phyloP scores from a whole-genome alignment of 2,888 invertebrate species.

The Sphaerophoria rueppellii region DNA sequence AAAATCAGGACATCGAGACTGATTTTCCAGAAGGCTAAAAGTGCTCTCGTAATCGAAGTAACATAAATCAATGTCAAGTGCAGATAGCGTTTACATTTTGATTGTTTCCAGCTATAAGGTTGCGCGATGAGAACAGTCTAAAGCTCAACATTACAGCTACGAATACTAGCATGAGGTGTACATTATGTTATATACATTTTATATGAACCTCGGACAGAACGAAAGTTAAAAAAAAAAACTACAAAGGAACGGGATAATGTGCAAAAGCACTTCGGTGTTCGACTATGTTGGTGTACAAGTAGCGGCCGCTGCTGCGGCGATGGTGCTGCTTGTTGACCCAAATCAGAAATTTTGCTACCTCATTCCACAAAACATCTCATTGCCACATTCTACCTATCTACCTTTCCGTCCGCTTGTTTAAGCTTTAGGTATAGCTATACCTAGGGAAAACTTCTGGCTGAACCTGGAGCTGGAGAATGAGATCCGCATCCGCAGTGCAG shows the following conservation, averaged over 20 bases:
- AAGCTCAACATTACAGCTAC: not conserved
- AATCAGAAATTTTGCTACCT: conserved; percentile 45
- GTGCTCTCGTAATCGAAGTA: conserved; percentile 69
- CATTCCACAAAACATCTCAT: conserved; percentile 24
- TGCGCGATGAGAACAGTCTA: conserved; percentile 23
- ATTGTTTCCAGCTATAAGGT: conserved; percentile 57
- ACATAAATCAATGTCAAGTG: conserved; percentile 73
- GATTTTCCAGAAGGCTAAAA: conserved; percentile 67
- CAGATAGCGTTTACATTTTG: conserved; percentile 72
- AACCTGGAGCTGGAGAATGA: not conserved
- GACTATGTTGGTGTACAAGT: conserved; percentile 5
- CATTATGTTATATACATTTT: conserved; percentile 40
- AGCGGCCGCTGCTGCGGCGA: not conserved
- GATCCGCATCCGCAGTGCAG: conserved; percentile 47
- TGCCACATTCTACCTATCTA: not conserved
- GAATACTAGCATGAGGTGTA: conserved; percentile 34
- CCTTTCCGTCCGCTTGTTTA: conserved; percentile 19
- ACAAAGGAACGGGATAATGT: conserved; percentile 47
- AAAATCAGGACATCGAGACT: conserved; percentile 71
- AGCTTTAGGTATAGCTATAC: not conserved
- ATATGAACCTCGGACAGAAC: conserved; percentile 3
- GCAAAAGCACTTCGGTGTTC: conserved; percentile 51
- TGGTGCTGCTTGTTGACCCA: conserved; percentile 56
- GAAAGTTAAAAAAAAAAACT: not conserved
- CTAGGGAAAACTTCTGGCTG: not conserved